Conservation (phyloP, 2,797 vertebrate genomes). For the Halcyon chelicuti region DNA sequence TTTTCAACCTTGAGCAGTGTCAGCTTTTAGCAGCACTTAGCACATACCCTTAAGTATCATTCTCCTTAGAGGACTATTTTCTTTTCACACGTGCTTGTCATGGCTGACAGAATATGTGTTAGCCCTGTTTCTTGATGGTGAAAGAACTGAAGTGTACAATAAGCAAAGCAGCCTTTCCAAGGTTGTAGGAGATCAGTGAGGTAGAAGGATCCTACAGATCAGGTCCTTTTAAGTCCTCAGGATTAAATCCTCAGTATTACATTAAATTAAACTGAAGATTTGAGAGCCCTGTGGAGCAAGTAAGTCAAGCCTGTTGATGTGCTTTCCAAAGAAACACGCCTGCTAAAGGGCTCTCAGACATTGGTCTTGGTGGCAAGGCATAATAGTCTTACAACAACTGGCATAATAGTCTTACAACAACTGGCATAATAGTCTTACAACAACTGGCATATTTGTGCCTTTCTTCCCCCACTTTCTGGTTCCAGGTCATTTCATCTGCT, state of each 20-base stretch:
- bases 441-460: background rate
- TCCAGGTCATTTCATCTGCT: slow-evolving; percentile 90
- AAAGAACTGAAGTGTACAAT: background rate
- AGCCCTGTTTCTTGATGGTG: background rate
- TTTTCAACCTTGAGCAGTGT: background rate
- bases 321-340: background rate
- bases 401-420: too few relatives aligned
- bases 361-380: background rate
- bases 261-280: background rate
- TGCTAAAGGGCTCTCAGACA: background rate
- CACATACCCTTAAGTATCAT: background rate
- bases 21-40: background rate
- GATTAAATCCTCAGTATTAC: background rate
- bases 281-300: background rate
- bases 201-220: background rate
- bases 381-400: background rate
- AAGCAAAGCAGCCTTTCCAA: background rate
- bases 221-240: background rate
- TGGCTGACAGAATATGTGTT: fast-evolving
- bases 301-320: background rate
- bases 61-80: background rate
- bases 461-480: background rate
- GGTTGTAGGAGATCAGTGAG: background rate
- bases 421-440: too few relatives aligned
- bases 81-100: background rate